phyloP scores from a whole-genome alignment of 1,140 invertebrate genomes.

The Patella vulgata region DNA sequence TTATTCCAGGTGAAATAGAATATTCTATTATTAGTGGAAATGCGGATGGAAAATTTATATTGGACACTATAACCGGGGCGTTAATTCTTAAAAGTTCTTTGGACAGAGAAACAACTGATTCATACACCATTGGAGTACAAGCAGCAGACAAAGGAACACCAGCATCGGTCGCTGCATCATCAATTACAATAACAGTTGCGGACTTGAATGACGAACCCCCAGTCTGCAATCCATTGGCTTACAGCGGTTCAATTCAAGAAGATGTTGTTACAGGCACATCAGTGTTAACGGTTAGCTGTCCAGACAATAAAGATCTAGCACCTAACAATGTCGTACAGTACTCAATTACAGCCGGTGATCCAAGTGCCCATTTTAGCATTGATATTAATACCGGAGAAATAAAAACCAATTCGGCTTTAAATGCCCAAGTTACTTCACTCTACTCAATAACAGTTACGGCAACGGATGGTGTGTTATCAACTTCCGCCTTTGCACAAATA shows the following conservation, averaged over 20 bases:
- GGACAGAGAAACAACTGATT: constrained; percentile 42
- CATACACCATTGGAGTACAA: constrained; percentile 39
- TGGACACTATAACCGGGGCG: constrained; percentile 31
- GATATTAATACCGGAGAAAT: constrained; percentile 29
- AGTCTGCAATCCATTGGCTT: constrained; percentile 21
- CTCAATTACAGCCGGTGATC: constrained; percentile 12
- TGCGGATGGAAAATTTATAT: constrained; percentile 26
- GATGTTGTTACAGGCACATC: constrained; percentile 6
- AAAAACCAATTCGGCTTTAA: constrained; percentile 18
- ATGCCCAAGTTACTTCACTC: constrained; percentile 27
- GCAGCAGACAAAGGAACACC: constrained; percentile 30
- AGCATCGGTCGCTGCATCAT: constrained; percentile 7
- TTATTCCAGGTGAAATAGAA: constrained; percentile 19
- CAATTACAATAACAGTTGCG: constrained; percentile 30
- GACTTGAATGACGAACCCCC: constrained; percentile 44
- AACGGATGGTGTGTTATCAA: constrained; percentile 16
- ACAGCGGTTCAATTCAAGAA: constrained; percentile 26
- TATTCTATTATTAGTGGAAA: constrained; percentile 39
- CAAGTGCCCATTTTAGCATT: constrained; percentile 26
- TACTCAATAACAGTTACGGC: constrained; percentile 22
- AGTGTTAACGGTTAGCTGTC: constrained; percentile 31
- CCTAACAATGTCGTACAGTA: constrained; percentile 22
- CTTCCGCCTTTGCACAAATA: constrained; percentile 33
- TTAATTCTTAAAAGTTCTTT: constrained; percentile 20
- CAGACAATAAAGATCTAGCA: constrained; percentile 25